A percentile compares a stretch with the other conserved stretches of the same genome.
Conservation (phyloP, 2,888 invertebrate species). For the Drosophila antonietae region DNA sequence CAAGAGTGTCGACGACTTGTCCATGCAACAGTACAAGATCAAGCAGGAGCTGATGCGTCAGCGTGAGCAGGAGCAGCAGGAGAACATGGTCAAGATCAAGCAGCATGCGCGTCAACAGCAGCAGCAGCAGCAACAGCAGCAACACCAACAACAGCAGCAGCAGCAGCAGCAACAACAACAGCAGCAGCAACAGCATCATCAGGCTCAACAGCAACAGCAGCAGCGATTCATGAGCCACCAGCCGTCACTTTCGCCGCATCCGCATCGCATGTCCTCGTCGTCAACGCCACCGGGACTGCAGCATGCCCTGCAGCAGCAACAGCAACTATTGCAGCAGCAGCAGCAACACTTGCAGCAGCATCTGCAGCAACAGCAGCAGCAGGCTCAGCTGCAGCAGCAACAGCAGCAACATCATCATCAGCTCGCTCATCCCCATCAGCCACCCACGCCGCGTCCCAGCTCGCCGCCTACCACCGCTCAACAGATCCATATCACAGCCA, state of each 20-base stretch:
- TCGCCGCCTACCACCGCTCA: conserved; percentile 81
- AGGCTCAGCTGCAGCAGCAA: conserved; percentile 55
- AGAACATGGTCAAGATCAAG: conserved; percentile 82
- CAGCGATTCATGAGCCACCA: conserved; percentile 72
- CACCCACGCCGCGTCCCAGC: conserved; percentile 68
- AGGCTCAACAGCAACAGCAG: conserved; percentile 67
- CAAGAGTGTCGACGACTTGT: conserved; percentile 81
- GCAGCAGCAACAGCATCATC: conserved; percentile 73
- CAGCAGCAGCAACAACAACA: conserved; percentile 66
- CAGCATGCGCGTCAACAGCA: conserved; percentile 82
- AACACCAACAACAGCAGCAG: conserved; percentile 57
- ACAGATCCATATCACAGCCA: conserved; percentile 80
- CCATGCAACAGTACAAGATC: conserved; percentile 80
- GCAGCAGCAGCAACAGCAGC: conserved; percentile 74
- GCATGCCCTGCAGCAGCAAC: conserved; percentile 77
- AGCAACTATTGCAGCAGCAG: conserved; percentile 66
- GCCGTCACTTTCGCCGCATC: conserved; percentile 71
- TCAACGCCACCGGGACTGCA: conserved; percentile 69
- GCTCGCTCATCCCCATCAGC: conserved; percentile 65
- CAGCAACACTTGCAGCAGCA: conserved; percentile 59
- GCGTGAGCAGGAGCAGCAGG: conserved; percentile 82
- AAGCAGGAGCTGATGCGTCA: conserved; percentile 81
- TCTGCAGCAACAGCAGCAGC: conserved; percentile 70
- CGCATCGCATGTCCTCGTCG: conserved; percentile 69
- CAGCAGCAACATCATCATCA: conserved; percentile 71